Conservation (phyloP, 1,140 invertebrate species). For the Cheumatopsyche charites region DNA sequence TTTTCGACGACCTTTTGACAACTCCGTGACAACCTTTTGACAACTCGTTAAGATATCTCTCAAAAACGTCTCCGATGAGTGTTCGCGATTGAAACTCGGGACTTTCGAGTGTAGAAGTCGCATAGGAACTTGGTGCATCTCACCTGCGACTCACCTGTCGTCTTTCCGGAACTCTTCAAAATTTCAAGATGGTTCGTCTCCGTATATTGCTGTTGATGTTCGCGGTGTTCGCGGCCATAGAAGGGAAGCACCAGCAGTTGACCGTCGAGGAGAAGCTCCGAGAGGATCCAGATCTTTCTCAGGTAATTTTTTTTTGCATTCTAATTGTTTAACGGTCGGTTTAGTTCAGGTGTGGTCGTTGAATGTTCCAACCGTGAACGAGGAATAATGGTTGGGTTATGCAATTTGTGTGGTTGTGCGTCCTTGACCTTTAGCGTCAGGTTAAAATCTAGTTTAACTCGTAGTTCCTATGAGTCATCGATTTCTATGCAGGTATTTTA, state of each 20-base stretch:
- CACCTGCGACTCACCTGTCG: not conserved
- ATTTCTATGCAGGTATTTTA: too few relatives aligned
- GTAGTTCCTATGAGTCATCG: too few relatives aligned
- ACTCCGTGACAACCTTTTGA: too few relatives aligned
- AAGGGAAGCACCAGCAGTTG: slow-evolving; percentile 29
- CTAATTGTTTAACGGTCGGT: not conserved
- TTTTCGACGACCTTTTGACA: too few relatives aligned
- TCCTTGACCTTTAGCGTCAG: too few relatives aligned
- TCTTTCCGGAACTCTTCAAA: not conserved
- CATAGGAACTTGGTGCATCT: not conserved
- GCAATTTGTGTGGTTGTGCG: too few relatives aligned
- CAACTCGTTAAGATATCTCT: not conserved
- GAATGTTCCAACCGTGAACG: not conserved
- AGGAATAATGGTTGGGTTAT: too few relatives aligned
- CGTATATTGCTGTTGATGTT: slow-evolving; percentile 17
- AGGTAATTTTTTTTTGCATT: slow-evolving; percentile 36
- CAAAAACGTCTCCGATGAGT: too few relatives aligned
- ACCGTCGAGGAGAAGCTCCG: slow-evolving; percentile 45
- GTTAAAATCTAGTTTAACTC: too few relatives aligned
- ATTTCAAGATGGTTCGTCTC: slow-evolving; percentile 31
- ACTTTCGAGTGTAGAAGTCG: too few relatives aligned
- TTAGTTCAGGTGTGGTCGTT: not conserved
- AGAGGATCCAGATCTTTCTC: slow-evolving; percentile 46
- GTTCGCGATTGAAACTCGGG: too few relatives aligned
- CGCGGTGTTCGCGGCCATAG: slow-evolving; percentile 23